These are phyloP conservation scores for Cyprinodon variegatus DNA, from an alignment of 2,113 vertebrate genomes.

Conservation along the genomic window DNA sequence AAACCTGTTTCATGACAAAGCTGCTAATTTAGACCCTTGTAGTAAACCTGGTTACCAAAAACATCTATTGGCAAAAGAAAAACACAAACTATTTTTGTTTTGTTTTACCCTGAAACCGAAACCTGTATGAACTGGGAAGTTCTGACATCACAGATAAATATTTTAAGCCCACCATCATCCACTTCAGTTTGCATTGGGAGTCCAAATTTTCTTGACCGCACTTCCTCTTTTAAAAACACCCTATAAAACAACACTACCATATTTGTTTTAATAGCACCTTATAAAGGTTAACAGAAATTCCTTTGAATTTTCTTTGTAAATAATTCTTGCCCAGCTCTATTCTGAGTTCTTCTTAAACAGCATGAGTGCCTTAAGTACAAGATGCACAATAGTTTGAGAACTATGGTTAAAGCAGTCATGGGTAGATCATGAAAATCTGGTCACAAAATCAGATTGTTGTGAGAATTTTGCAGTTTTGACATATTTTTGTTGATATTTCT, in stretches of 20 bases:
- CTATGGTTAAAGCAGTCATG: slow-evolving; percentile 31
- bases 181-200: neutral
- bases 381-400: neutral
- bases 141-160: neutral
- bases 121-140: neutral
- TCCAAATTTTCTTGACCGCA: neutral
- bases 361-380: neutral
- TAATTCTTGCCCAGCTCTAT: neutral
- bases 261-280: neutral
- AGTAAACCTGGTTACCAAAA: too few relatives aligned
- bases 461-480: slow-evolving; percentile 43
- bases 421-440: slow-evolving; percentile 14
- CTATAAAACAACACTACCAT: neutral
- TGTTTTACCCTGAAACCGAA: neutral
- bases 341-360: neutral
- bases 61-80: too few relatives aligned
- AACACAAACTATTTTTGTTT: too few relatives aligned
- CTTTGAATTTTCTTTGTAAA: neutral
- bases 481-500: neutral
- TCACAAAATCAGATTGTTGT: slow-evolving; percentile 45
- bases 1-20: too few relatives aligned
- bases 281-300: neutral
- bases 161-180: neutral
- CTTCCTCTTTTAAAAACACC: neutral
- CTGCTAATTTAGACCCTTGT: too few relatives aligned